These are phyloP conservation scores for Artibeus lituratus DNA, from an alignment of 2,797 vertebrate genomes.

Conservation along the genomic window DNA sequence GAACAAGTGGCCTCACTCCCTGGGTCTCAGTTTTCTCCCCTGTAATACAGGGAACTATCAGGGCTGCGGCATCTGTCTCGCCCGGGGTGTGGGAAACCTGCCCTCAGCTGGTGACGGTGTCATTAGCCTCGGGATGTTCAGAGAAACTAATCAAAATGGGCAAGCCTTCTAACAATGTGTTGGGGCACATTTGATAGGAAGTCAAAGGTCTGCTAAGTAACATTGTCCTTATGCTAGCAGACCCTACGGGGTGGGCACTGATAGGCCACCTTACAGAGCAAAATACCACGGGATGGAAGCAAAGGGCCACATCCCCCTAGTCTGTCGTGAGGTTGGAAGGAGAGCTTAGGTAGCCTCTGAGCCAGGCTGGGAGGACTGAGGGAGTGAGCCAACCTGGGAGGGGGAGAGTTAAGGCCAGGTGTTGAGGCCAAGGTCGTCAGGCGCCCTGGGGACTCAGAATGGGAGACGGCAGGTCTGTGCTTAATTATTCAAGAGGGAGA, in stretches of 20 bases:
- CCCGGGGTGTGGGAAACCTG: not conserved
- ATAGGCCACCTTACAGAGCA: not conserved
- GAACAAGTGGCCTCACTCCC: not conserved
- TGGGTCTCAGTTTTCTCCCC: not conserved
- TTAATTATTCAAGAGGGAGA: not conserved
- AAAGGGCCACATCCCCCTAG: not conserved
- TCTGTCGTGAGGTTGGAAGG: not conserved
- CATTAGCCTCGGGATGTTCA: not conserved
- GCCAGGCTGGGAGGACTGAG: not conserved
- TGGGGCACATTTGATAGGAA: not conserved
- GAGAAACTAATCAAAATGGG: not conserved
- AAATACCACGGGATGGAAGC: not conserved
- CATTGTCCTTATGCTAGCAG: not conserved
- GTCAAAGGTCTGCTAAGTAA: not conserved
- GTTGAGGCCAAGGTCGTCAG: not conserved
- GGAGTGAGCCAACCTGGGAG: not conserved
- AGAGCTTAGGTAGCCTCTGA: not conserved
- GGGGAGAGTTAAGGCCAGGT: not conserved
- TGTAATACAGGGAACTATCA: not conserved
- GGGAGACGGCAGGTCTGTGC: not conserved
- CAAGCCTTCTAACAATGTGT: constrained; percentile 14
- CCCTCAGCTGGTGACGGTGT: not conserved
- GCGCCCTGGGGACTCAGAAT: not conserved
- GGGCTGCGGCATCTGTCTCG: not conserved
- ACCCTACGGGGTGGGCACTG: not conserved